These are phyloP conservation scores for Dorcus hopei DNA, from an alignment of 2,888 invertebrate species.

Conservation along the genomic window DNA sequence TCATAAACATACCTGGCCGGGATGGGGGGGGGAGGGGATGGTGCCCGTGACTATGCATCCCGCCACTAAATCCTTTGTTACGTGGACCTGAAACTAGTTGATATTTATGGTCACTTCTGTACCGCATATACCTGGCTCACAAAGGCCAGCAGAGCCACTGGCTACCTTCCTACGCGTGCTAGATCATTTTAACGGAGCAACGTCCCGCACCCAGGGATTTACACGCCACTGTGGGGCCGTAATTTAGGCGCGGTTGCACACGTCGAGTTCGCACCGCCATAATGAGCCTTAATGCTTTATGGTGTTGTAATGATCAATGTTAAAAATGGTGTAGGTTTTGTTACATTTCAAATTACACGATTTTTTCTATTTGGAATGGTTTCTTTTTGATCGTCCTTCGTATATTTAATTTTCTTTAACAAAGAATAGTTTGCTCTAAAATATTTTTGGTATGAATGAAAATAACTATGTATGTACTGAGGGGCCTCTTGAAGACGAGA, in stretches of 20 bases:
- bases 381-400: too few relatives aligned
- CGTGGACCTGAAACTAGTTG: slow-evolving; percentile 4
- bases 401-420: too few relatives aligned
- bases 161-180: slow-evolving; percentile 20
- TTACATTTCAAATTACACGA: too few relatives aligned
- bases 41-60: neutral
- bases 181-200: slow-evolving; percentile 20
- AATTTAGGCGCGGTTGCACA: slow-evolving; percentile 17
- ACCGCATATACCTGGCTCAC: neutral
- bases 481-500: too few relatives aligned
- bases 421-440: too few relatives aligned
- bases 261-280: slow-evolving; percentile 10
- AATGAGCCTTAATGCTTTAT: slow-evolving; percentile 3
- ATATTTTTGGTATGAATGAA: too few relatives aligned
- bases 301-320: too few relatives aligned
- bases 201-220: slow-evolving; percentile 20
- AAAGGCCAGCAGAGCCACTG: slow-evolving; percentile 4
- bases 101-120: slow-evolving; percentile 9
- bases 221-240: slow-evolving; percentile 9
- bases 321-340: too few relatives aligned
- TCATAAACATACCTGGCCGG: neutral
- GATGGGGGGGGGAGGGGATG: neutral
- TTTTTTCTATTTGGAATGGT: too few relatives aligned
- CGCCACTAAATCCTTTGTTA: slow-evolving; percentile 1
- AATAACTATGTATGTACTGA: too few relatives aligned